Evolutionary conservation across 1,140 invertebrate genomes (phyloP), one percentile per base, ranked within the genome.

Genomic region (Pinna nobilis): DNA sequence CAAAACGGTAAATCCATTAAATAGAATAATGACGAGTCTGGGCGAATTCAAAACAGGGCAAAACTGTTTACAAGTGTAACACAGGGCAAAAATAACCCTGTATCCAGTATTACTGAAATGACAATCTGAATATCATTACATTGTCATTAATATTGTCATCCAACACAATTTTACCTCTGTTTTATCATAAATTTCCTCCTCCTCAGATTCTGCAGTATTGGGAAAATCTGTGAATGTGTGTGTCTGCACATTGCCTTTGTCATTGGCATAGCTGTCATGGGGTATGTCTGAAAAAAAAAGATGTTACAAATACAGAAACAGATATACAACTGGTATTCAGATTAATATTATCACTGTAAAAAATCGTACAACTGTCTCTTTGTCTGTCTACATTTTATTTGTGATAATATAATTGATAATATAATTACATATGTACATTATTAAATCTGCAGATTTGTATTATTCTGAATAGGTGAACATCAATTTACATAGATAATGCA

Each of bases 161-260:
- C n/a, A n/a, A n/a, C n/a, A n/a, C n/a, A n/a, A n/a, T n/a, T n/a
- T 39, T 73, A 86, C 84, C 74, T 86, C 82, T 55, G 79, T 59
- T 66, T 83, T 86, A 55, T 87, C 80, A 30, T 80, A 78, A 23
- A 74, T 82, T 13, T 86, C 86, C 70, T 86, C 84, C 30, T 87
- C 87, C 72, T 87, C 86, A 23, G 86, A 82, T 55, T 80, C 86
- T n/a, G 80, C 81, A 37, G 82, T 78, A 61, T 84, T 77, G 18
- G 87, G 88, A 59, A 88, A 89, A 44, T 84, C 78, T 7, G 87
- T 83, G 72, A 89, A 89, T 20, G 82, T 84, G 57, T 87, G 86
- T 2, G 85, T 86, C 59, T 88, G 83, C 15, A 75, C 80, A n/a
- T 83, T 74, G 18, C 55, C 70, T 30, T 57, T 71, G 39, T 75